These are phyloP conservation scores for Cryptoprocta ferox DNA, from an alignment of 2,797 vertebrate species.

Conservation along the genomic window DNA sequence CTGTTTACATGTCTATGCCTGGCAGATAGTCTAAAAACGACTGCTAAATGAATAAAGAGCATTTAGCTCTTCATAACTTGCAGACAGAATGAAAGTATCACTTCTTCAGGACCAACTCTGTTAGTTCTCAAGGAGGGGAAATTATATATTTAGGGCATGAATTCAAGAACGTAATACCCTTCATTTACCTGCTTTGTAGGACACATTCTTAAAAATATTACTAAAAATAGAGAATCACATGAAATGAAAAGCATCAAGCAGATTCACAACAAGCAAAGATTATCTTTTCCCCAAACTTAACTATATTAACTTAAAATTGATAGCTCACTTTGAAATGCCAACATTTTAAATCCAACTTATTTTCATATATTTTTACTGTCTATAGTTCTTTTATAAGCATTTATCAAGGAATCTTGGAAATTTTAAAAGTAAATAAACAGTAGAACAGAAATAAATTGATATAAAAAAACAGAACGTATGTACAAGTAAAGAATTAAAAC, in stretches of 20 bases:
- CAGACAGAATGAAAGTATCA: not conserved
- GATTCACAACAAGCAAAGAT: not conserved
- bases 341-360: conserved; percentile 48
- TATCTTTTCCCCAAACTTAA: conserved; percentile 4
- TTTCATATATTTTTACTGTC: not conserved
- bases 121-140: conserved; percentile 37
- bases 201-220: conserved; percentile 6
- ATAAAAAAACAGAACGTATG: not conserved
- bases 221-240: conserved; percentile 21
- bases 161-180: conserved; percentile 3
- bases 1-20: not conserved
- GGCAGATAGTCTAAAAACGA: not conserved
- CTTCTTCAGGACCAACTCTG: not conserved
- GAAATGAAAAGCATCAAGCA: conserved; percentile 45
- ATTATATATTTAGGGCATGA: not conserved
- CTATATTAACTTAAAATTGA: not conserved
- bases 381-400: not conserved
- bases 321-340: conserved; percentile 4
- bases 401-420: not conserved
- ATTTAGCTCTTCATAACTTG: not conserved
- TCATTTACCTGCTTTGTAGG: not conserved
- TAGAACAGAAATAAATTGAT: not conserved
- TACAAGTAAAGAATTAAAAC: conserved; percentile 15
- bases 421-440: conserved; percentile 26
- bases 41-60: not conserved